Evolutionary conservation across 2,797 vertebrate species (phyloP), one percentile per base, ranked within the genome.

Genomic region (Scleropages formosus): DNA sequence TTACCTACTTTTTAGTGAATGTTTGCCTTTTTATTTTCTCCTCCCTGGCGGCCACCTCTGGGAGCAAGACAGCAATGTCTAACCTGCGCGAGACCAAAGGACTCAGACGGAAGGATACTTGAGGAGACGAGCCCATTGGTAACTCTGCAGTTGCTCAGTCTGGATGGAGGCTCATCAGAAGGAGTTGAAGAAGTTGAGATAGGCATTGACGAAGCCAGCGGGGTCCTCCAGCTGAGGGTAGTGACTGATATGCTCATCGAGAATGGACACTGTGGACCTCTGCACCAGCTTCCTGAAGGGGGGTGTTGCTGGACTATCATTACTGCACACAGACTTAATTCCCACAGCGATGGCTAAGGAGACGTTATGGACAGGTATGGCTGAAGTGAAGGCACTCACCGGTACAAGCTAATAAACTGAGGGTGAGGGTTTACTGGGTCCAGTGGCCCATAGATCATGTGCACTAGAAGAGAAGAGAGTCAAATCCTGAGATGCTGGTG

Each of bases 201-300:
- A 98, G 0, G 95, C 94, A 0, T 97, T 96, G 49, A 96, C 85
- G 86, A 98, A 99, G 68, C 96, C 96, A 0, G 87, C 92, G 18
- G 96, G 96, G 83, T 99, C 96, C 78, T 99, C 97, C 84, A 98
- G 93, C 86, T 98, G 97, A 2, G 94, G 96, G 26, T 98, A 99
- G 89, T 98, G 97, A 80, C 96, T 95, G 84, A 98, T 96, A 90
- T 98, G 96, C 46, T 97, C 94, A 0, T 98, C 95, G 85, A 99
- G 84, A 81, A 98, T 85, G 0, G 92, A 94, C 75, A 97, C 79
- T 0, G 96, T 98, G 0, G 97, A 98, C 82, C 78, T 89, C 61
- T 86, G 92, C 76, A 98, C 94, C 88, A 94, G 86, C 79, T 92
- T 89, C 84, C 96, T 98, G 88, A 64, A 78, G 26, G 22, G 24